Evolutionary conservation across 2,797 vertebrate species (phyloP), one percentile per base, ranked within the genome.

Genomic region (Sebastes alutus): DNA sequence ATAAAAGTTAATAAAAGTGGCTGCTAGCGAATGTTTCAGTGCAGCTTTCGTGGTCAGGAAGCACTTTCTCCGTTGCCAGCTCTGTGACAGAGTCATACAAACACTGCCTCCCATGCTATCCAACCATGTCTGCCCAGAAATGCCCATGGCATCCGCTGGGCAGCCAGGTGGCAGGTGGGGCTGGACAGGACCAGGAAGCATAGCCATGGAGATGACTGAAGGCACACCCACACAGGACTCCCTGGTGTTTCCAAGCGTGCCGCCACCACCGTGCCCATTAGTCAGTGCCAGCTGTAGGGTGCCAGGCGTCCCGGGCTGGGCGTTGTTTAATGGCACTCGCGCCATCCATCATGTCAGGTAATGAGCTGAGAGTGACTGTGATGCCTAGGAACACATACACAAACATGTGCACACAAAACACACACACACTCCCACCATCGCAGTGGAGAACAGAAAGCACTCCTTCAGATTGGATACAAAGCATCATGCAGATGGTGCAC

Each of bases 281-380:
- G 85, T 94, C 92, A 91, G 89, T 85, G 89, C 88, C 93, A 94
- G 91, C 87, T 92, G 90, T 76, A 81, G 90, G 93, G 90, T 84
- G 93, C 91, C 91, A 91, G 92, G 86, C 84, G 30, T 93, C 88
- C 88, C 35, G 58, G 83, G 83, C 87, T 93, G 92, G 91, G 82
- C 84, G 92, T 92, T 94, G 93, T 92, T 95, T 94, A 95, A 95
- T 88, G 90, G 86, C 85, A 80, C 87, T 87, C 72, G 58, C 80
- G 91, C 75, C 90, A 94, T 96, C 93, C 90, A 94, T 95, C 94
- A 95, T 93, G 92, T 94, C 94, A 93, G 93, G 93, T 94, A 96
- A 95, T 94, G 94, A 95, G 94, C 93, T 93, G 91, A 93, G 89
- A 94, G 91, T 87, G 92, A 93, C 90, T 87, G 84, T 78, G 90